phyloP scores from a whole-genome alignment of 2,888 invertebrate species.

The Patella pellucida region DNA sequence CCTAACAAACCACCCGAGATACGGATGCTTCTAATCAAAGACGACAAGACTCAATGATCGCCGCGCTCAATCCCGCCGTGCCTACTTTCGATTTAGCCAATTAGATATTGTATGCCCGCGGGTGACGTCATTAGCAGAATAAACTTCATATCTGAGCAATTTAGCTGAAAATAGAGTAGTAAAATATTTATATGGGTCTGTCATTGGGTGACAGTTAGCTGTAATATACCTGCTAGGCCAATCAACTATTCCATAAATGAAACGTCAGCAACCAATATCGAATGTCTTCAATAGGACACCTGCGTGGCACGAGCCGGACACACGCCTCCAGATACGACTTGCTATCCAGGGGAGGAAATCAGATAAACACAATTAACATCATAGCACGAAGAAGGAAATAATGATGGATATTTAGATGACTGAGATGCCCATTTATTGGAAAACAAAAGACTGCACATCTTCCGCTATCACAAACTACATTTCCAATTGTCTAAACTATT shows the following conservation, averaged over 20 bases:
- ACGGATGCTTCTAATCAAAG: constrained; percentile 19
- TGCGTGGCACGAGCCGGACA: no score
- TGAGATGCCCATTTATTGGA: no score
- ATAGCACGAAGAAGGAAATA: no score
- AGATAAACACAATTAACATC: no score
- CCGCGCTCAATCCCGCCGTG: not conserved
- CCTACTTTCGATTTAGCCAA: constrained; percentile 14
- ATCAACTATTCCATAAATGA: constrained; percentile 1
- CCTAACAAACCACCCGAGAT: constrained; percentile 14
- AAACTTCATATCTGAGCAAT: constrained; percentile 21
- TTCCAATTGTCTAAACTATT: no score
- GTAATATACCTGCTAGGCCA: constrained; percentile 10
- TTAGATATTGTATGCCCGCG: not conserved
- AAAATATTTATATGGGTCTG: constrained; percentile 21
- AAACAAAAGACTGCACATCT: no score
- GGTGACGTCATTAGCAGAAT: constrained; percentile 3
- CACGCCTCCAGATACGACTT: no score
- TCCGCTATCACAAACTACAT: no score
- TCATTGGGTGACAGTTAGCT: constrained; percentile 17
- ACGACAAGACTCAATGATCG: not conserved
- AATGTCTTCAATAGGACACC: no score
- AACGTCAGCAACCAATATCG: constrained; percentile 15
- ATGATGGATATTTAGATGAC: no score
- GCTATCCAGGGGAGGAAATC: no score
- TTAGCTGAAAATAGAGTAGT: constrained; percentile 21